Conservation (phyloP, 1,140 invertebrate species). For the Brachionus sp. region DNA sequence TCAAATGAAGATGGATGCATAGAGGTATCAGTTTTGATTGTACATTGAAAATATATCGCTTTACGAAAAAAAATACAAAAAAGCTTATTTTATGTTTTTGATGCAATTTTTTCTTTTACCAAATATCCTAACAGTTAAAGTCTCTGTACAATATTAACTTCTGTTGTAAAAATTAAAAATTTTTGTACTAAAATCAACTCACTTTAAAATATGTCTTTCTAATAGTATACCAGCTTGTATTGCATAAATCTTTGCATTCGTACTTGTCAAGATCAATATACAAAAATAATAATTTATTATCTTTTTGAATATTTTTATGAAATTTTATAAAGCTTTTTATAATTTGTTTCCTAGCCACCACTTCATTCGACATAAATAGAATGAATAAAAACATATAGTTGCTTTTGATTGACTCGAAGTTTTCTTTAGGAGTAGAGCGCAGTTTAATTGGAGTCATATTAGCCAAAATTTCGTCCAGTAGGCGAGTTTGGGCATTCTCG, state of each 20-base stretch:
- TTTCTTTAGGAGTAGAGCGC: neutral
- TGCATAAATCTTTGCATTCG: neutral
- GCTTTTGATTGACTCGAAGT: neutral
- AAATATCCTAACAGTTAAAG: too few species aligned
- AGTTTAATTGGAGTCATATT: conserved; percentile 6
- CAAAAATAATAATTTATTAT: neutral
- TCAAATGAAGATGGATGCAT: too few species aligned
- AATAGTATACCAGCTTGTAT: neutral
- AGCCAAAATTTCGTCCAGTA: neutral
- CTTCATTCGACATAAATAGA: neutral
- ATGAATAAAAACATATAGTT: neutral
- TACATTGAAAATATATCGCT: too few species aligned
- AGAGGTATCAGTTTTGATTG: too few species aligned
- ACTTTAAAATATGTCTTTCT: neutral
- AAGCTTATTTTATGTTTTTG: too few species aligned
- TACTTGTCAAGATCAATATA: conserved; percentile 5
- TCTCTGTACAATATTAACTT: too few species aligned
- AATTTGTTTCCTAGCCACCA: conserved; percentile 7
- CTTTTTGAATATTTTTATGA: neutral
- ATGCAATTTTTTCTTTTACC: too few species aligned
- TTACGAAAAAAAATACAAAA: too few species aligned
- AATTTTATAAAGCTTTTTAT: conserved; percentile 2
- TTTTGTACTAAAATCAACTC: neutral
- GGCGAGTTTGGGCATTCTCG: neutral
- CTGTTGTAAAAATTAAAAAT: too few species aligned